A percentile compares a stretch with the other conserved stretches of the same genome.
These are phyloP conservation scores for Acleris emargana DNA, from an alignment of 2,888 invertebrate genomes.

Conservation along the genomic window DNA sequence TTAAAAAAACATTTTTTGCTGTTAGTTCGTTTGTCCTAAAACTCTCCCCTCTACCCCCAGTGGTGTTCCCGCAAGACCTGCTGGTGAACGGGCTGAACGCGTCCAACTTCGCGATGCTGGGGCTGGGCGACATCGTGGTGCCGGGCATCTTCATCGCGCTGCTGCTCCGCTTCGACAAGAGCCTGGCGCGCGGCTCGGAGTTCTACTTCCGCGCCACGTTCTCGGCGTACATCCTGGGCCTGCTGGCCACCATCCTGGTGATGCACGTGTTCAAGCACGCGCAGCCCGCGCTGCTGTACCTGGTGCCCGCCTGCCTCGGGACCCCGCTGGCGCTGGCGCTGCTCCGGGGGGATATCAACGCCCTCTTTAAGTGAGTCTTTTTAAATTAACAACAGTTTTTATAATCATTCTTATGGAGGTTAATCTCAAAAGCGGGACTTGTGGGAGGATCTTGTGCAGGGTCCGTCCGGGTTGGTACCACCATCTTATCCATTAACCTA, in stretches of 20 bases:
- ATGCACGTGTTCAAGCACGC: constrained; percentile 99
- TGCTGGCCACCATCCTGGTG: constrained; percentile 96
- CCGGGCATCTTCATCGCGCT: constrained; percentile 99
- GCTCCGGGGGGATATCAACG: constrained; percentile 94
- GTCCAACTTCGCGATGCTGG: constrained; percentile 99
- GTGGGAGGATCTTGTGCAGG: no score
- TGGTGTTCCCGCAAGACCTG: constrained; percentile 99
- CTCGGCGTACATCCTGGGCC: constrained; percentile 95
- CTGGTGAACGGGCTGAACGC: constrained; percentile 95
- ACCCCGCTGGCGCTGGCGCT: constrained; percentile 95
- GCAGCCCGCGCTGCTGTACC: constrained; percentile 97
- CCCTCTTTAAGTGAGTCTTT: constrained; percentile 89
- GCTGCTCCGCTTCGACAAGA: constrained; percentile 96
- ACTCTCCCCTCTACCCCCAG: constrained; percentile 69
- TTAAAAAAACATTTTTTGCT: no score
- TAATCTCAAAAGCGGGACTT: no score
- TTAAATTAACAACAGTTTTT: no score
- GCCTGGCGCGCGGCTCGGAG: constrained; percentile 90
- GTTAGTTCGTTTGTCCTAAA: no score
- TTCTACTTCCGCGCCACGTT: constrained; percentile 95
- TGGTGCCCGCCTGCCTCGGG: constrained; percentile 97
- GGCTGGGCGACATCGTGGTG: constrained; percentile 99
- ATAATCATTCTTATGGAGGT: no score
- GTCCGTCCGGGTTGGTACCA: no score
- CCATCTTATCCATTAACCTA: no score